phyloP scores from a whole-genome alignment of 2,797 vertebrate genomes.

The Gobionotothen gibberifrons region DNA sequence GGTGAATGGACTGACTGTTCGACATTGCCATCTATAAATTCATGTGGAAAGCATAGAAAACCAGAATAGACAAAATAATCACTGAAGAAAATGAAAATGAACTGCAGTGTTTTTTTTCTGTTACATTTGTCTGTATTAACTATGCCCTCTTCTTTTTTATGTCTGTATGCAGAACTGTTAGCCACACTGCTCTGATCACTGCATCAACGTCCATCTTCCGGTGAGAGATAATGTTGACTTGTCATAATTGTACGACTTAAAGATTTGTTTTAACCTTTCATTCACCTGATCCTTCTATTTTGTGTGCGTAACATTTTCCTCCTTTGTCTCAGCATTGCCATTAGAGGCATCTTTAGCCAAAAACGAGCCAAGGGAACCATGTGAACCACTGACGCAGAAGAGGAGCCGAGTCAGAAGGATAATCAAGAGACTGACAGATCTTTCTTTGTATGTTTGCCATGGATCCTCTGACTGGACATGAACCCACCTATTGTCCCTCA shows the following conservation, averaged over 20 bases:
- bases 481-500: constrained; percentile 28
- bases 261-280: not conserved
- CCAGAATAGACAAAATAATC: not conserved
- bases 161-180: constrained; percentile 84
- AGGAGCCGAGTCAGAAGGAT: constrained; percentile 42
- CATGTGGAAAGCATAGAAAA: not conserved
- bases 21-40: not conserved
- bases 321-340: constrained; percentile 65
- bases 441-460: constrained; percentile 26
- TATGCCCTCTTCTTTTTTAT: not conserved
- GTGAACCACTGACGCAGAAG: constrained; percentile 53
- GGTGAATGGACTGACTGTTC: not conserved
- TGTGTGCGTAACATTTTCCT: not conserved
- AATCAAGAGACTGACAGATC: constrained; percentile 36
- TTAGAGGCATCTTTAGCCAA: constrained; percentile 70
- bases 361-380: constrained; percentile 47
- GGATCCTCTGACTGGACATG: constrained; percentile 40
- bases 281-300: not conserved
- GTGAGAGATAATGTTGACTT: constrained; percentile 62
- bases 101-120: not conserved
- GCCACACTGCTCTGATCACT: constrained; percentile 52
- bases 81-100: not conserved
- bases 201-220: constrained; percentile 72
- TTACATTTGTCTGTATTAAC: constrained; percentile 19
- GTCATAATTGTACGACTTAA: not conserved